These are phyloP conservation scores for Chrysolina haemoptera DNA, from an alignment of 2,888 invertebrate genomes.

Conservation along the genomic window DNA sequence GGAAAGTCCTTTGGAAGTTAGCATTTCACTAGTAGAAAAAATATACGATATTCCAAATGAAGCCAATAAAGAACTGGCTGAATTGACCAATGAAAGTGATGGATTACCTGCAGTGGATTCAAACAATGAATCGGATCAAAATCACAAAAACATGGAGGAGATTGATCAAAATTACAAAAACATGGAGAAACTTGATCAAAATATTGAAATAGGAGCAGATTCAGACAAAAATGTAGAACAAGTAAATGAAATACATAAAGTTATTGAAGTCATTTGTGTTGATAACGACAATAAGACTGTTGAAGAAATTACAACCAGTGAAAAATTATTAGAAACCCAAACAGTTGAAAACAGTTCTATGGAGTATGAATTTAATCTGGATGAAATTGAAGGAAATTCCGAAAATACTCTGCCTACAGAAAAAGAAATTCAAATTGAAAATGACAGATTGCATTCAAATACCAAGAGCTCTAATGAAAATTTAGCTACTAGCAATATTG, in stretches of 20 bases:
- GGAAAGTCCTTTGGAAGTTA: conserved; percentile 3
- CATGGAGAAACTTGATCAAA: conserved; percentile 8
- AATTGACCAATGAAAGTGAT: not conserved
- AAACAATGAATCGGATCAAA: not conserved
- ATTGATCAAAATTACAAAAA: not conserved
- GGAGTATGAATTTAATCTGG: conserved; percentile 58
- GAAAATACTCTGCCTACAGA: conserved; percentile 20
- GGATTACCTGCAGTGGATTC: not conserved
- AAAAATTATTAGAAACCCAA: conserved; percentile 13
- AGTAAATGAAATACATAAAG: not conserved
- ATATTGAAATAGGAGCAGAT: not conserved
- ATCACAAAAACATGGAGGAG: not conserved
- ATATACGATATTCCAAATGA: not conserved
- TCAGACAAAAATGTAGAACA: not conserved
- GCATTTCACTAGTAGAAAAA: conserved; percentile 2
- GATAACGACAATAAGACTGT: conserved; percentile 16
- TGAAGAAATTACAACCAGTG: conserved; percentile 20
- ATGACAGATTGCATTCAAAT: not conserved
- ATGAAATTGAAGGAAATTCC: conserved; percentile 52
- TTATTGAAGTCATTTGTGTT: not conserved
- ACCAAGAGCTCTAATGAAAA: not conserved
- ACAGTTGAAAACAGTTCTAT: conserved; percentile 26
- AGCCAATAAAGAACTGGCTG: not conserved
- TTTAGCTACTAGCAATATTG: too few species aligned
- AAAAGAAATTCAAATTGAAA: conserved; percentile 33